Evolutionary conservation across 2,113 vertebrate genomes (phyloP), one percentile per base, ranked within the genome.

Genomic region (Pseudopipra pipra): DNA sequence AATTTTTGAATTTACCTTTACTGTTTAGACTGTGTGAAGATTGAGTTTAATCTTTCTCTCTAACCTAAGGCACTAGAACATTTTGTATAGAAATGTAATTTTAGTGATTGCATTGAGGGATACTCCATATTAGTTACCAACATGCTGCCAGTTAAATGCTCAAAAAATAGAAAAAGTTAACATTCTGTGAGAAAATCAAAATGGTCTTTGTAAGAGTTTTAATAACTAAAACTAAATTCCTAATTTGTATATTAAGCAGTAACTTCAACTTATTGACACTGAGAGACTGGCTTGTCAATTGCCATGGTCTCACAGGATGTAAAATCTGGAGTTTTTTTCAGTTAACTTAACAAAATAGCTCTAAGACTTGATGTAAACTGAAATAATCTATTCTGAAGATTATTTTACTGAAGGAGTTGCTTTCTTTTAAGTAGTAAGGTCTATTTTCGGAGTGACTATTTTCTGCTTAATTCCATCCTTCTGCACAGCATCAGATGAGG

Each of bases 381-480:
- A 76, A 87, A 54, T 87, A 0, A 41, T 90, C 24, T 77, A 17
- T 72, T 90, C 72, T 73, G 75, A 84, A 92, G 76, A 78, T 78
- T 2, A 31, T 93, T 90, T 88, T 77, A 49, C 33, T 62, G 61
- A 90, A 92, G 73, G 72, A 73, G 41, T 52, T 74, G 9, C 35
- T 86, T 83, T 47, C 68, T 88, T 91, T 88, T 81, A 79, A 85
- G 80, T 71, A 71, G 59, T 44, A 41, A 74, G 47, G 7, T n/a
- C 83, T 96, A 89, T 94, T 93, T 96, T 92, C 87, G 65, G 90
- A 78, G 23, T 65, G 55, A 87, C 73, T 94, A 6, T 93, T 93
- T 96, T 94, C 77, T 92, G 74, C 70, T 71, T 94, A 74, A 86
- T 96, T 88, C 62, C 59, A 25, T 81, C 82, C 62, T 93, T 86